Evolutionary conservation across 2,113 vertebrate species (phyloP), one percentile per base, ranked within the genome.

Genomic region (Alligator mississippiensis): DNA sequence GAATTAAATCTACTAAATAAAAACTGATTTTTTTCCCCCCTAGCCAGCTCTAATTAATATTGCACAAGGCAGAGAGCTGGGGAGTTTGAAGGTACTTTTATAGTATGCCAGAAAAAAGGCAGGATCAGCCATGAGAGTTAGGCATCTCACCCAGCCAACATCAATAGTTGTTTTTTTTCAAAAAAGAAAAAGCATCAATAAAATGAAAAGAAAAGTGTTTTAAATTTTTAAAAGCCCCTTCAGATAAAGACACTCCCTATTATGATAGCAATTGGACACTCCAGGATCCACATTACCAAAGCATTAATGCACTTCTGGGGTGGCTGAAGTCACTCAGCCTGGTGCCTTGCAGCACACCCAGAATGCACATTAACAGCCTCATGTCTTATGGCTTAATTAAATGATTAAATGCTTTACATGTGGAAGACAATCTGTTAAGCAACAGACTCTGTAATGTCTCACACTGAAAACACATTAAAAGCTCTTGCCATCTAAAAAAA

Each of bases 401-500:
- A 94, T 95, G 81, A 95, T 88, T 92, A 80, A 92, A 91, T 6
- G 10, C 82, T 63, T 94, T 87, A 24, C 82, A 80, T 76, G 28
- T 9, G n/a, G 92, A 93, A 84, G 68, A 90, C 94, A 90, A 90
- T 77, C 85, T 93, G 68, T 94, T 90, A 85, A 94, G 84, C 93
- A 91, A 77, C 85, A 90, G 88, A 79, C 80, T 55, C 82, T 82
- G 62, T 93, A 88, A 90, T 0, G 2, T 60, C 58, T 91, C 12
- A 9, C 63, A 63, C 88, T 78, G 92, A 92, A 89, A 96, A 84
- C 81, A 90, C 79, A 85, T 88, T 93, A 89, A 95, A 96, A 92
- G 84, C 87, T 84, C 84, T 96, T 85, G 58, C 77, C 64, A 80
- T 85, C 78, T 82, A 61, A 90, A 92, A 89, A 90, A 57, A 59